phyloP scores from a whole-genome alignment of 2,797 vertebrate species.

The Bradypus variegatus region DNA sequence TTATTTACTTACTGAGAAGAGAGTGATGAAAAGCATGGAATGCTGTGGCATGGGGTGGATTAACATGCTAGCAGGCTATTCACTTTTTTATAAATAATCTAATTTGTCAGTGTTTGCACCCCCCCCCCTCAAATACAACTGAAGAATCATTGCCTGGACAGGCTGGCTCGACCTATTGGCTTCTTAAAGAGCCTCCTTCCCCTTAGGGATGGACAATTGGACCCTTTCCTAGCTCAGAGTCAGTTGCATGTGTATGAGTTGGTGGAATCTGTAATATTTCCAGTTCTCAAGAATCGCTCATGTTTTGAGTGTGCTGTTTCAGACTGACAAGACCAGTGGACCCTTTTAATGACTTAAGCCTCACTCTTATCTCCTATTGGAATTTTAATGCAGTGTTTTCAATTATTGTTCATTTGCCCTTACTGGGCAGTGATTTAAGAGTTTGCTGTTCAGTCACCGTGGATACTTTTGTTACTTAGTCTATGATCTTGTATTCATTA shows the following conservation, averaged over 20 bases:
- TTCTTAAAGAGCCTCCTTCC: not conserved
- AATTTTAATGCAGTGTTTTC: constrained; percentile 61
- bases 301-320: constrained; percentile 26
- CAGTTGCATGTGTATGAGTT: not conserved
- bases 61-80: not conserved
- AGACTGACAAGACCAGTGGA: constrained; percentile 45
- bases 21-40: constrained; percentile 12
- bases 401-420: constrained; percentile 62
- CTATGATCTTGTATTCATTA: constrained; percentile 60
- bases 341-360: constrained; percentile 45
- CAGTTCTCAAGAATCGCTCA: constrained; percentile 2
- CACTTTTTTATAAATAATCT: constrained; percentile 2
- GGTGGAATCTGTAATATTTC: not conserved
- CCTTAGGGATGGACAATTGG: constrained; percentile 9
- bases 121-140: not conserved
- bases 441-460: constrained; percentile 64
- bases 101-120: not conserved
- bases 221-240: not conserved
- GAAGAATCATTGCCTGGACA: not conserved
- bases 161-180: not conserved
- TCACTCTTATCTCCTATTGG: constrained; percentile 47
- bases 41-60: fast-evolving
- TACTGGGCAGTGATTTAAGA: constrained; percentile 55
- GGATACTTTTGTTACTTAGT: constrained; percentile 68
- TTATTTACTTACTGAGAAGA: constrained; percentile 35